Evolutionary conservation across 2,888 invertebrate genomes (phyloP).

Genomic region (Hyposoter didymator): DNA sequence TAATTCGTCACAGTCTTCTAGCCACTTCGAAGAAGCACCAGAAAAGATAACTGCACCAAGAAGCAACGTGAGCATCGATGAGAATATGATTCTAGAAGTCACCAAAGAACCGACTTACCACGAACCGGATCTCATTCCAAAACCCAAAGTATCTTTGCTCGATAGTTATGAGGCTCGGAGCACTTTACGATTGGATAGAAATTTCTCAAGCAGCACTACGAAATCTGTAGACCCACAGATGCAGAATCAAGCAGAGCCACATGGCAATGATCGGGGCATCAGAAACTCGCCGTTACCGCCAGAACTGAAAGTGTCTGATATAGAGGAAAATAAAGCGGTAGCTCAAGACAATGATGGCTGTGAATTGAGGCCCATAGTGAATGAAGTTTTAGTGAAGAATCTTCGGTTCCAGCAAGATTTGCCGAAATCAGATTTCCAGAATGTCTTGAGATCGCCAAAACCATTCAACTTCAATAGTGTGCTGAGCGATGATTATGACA

Average conservation of each 20-base stretch:
- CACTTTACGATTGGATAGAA: conserved; percentile 69
- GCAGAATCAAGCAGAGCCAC: conserved; percentile 12
- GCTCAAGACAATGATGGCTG: conserved; percentile 54
- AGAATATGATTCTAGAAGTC: conserved; percentile 37
- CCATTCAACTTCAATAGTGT: conserved; percentile 77
- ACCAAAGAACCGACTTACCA: conserved; percentile 62
- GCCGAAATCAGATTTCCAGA: conserved; percentile 67
- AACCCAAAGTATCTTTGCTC: conserved; percentile 40
- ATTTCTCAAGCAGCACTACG: conserved; percentile 36
- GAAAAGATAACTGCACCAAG: conserved; percentile 14
- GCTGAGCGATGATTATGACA: conserved; percentile 77
- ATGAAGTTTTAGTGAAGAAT: conserved; percentile 78
- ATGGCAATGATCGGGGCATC: not conserved
- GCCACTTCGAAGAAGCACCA: conserved; percentile 2
- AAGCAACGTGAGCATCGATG: conserved; percentile 20
- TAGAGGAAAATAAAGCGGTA: conserved; percentile 60
- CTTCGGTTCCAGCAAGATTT: conserved; percentile 78
- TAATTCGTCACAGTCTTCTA: conserved; percentile 42
- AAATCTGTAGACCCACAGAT: conserved; percentile 26
- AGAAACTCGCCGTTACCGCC: conserved; percentile 6
- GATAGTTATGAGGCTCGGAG: conserved; percentile 72
- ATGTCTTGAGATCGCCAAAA: conserved; percentile 60
- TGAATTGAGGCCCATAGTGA: conserved; percentile 73
- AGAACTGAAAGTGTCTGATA: conserved; percentile 58
- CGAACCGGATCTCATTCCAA: conserved; percentile 59